Base-by-base conservation (phyloP, 2,797 vertebrate species). In the Malurus splendens region DNA sequence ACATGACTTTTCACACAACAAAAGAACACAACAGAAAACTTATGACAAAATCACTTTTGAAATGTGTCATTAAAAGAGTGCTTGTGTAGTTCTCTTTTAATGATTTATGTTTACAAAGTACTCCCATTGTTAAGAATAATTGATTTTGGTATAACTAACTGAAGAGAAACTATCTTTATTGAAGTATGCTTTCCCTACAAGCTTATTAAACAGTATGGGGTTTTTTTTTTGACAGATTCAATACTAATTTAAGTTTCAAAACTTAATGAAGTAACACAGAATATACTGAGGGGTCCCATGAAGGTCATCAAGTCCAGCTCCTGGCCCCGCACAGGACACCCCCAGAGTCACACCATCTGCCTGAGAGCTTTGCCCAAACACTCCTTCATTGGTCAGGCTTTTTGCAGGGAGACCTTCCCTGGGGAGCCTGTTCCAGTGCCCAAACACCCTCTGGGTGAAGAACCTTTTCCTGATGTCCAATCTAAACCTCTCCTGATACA, bases 241-340 rank as follows among this genome's bases (percentile, higher is more conserved):
- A 39, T 54, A 85, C 15, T 51, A 60, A 75, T 87, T 78, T 64
- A 50, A 25, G 28, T 82, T 60, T 92, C 55, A 74, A 70, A 86
- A 38, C 12, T 51, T 77, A 56, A 60, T 33, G 73, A 36, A 0
- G 1, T 60, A 72, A n/a, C 22, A 45, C 0, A 45, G 24, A 57
- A 9, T 41, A 41, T n/a, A 16, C 9, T 14, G n/a, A 67, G 54
- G 32, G 8, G 25, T 39, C 4, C 9, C 14, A 45, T 8, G 9
- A 25, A 17, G 38, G 39, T 32, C 20, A 47, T 3, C 9, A 19
- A 28, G 44, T 14, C 13, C 38, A 45, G 5, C 20, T 65, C 12
- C 14, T 25, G 39, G 14, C 22, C 17, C 39, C 14, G 39, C 12
- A 24, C 7, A 8, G 18, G 32, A 45, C 28, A 30, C 7, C 9